phyloP scores from a whole-genome alignment of 2,113 vertebrate genomes.

The Mustelus asterias region DNA sequence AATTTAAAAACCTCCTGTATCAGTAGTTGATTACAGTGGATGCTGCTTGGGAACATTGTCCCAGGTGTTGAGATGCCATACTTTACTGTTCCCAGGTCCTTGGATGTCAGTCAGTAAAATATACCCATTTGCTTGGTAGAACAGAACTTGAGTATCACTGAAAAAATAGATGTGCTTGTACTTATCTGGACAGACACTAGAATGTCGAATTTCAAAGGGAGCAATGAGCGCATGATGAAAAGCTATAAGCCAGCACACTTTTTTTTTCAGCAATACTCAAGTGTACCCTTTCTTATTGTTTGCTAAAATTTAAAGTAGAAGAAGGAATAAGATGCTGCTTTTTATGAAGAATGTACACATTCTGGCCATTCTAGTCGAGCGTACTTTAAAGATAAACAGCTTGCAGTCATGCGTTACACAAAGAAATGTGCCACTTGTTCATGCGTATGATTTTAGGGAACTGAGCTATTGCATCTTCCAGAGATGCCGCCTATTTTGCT shows the following conservation, averaged over 20 bases:
- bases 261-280: too few species aligned
- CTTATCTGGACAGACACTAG: too few species aligned
- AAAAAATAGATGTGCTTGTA: too few species aligned
- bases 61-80: background rate
- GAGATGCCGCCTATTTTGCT: background rate
- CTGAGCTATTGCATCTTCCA: background rate
- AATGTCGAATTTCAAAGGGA: too few species aligned
- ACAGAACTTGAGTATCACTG: too few species aligned
- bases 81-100: background rate
- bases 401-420: background rate
- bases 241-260: too few species aligned
- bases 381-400: background rate
- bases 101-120: background rate
- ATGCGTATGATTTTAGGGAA: background rate
- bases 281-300: background rate
- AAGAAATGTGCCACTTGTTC: too few species aligned
- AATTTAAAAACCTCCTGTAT: background rate
- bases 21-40: background rate
- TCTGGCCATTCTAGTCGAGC: background rate
- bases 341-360: background rate
- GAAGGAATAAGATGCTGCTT: background rate
- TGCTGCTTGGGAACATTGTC: background rate
- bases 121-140: background rate
- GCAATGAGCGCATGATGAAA: too few species aligned
- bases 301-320: background rate